These are phyloP conservation scores for Antheraea mylitta DNA, from an alignment of 1,140 invertebrate genomes.

Conservation along the genomic window DNA sequence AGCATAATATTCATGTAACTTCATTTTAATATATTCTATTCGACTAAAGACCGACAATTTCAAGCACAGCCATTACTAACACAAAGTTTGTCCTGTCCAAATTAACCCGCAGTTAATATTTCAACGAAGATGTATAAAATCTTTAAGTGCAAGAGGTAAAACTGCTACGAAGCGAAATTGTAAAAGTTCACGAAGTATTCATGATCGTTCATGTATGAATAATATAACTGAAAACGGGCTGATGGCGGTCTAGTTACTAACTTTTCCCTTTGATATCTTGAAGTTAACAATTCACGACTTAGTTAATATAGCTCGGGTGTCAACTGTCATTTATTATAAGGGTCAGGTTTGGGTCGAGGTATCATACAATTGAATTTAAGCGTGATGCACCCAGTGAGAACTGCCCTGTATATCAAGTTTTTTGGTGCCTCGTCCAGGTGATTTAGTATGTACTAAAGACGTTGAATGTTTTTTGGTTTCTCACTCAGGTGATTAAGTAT, in stretches of 20 bases:
- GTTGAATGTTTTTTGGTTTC: too few species aligned
- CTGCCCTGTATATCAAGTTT: neutral
- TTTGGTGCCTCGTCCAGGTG: too few species aligned
- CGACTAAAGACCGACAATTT: too few species aligned
- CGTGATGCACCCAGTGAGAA: neutral
- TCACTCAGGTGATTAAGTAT: too few species aligned
- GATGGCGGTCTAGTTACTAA: constrained; percentile 1
- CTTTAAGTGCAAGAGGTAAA: neutral
- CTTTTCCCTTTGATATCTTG: neutral
- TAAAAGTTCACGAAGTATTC: neutral
- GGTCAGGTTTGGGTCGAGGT: neutral
- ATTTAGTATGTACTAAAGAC: too few species aligned
- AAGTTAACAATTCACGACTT: neutral
- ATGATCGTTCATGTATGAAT: neutral
- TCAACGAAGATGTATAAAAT: neutral
- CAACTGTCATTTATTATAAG: constrained; percentile 1
- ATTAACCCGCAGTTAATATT: neutral
- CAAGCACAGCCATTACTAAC: neutral
- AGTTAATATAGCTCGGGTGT: neutral
- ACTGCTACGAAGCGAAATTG: neutral
- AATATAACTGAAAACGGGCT: constrained; percentile 1
- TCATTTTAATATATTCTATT: too few species aligned
- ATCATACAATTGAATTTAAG: neutral
- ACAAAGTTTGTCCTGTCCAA: neutral
- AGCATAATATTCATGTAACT: too few species aligned